Percentiles rank a stretch among this genome's conserved stretches.
Evolutionary conservation across 2,888 invertebrate species (phyloP).

Genomic region (Scrobipalpa costella): DNA sequence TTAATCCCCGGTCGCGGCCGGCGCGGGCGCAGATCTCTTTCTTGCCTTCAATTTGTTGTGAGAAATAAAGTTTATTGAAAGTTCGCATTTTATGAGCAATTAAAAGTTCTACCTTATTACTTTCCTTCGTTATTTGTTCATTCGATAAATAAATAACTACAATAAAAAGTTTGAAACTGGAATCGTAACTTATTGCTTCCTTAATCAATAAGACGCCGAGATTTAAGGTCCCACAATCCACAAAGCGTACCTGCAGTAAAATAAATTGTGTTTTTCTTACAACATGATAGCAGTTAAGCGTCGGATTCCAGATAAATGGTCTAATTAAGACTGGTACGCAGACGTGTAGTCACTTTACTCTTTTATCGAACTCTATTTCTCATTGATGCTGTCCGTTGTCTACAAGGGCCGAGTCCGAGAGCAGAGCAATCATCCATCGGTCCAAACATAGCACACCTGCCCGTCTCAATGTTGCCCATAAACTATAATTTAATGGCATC

Average conservation of each 20-base stretch:
- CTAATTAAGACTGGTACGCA: conserved; percentile 56
- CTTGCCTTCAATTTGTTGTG: not conserved
- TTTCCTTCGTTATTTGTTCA: conserved; percentile 14
- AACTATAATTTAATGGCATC: conserved; percentile 54
- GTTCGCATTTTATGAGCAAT: conserved; percentile 14
- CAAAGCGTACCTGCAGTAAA: conserved; percentile 25
- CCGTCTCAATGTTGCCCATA: conserved; percentile 55
- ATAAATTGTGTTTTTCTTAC: conserved; percentile 29
- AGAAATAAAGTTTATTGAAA: conserved; percentile 9
- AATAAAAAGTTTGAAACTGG: conserved; percentile 6
- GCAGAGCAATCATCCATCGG: conserved; percentile 34
- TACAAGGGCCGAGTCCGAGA: conserved; percentile 39
- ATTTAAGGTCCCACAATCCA: conserved; percentile 17
- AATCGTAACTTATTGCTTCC: conserved; percentile 17
- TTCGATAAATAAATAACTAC: conserved; percentile 11
- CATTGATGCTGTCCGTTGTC: conserved; percentile 51
- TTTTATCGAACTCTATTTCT: conserved; percentile 60
- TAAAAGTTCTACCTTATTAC: conserved; percentile 5
- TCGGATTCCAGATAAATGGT: conserved; percentile 50
- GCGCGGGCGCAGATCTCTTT: not conserved
- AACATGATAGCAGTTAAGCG: conserved; percentile 28
- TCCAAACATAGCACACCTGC: conserved; percentile 45
- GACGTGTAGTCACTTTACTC: conserved; percentile 62
- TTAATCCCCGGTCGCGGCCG: conserved; percentile 45
- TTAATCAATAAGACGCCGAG: conserved; percentile 10